phyloP scores from a whole-genome alignment of 2,797 vertebrate genomes.

The Sebastes matsubarae region DNA sequence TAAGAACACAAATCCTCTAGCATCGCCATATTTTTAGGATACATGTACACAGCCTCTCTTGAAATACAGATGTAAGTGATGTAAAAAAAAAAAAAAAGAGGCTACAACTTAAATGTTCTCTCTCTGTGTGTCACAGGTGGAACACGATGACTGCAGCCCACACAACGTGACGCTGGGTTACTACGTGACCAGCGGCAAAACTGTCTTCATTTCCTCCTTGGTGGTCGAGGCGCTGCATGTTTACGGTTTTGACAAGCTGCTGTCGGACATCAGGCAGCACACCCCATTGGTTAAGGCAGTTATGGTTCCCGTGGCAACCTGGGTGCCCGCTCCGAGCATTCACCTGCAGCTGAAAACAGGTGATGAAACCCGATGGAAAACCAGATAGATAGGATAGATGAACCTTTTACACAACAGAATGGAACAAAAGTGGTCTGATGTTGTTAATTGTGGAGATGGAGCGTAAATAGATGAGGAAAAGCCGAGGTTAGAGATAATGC shows the following conservation, averaged over 20 bases:
- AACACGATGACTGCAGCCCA: conserved; percentile 79
- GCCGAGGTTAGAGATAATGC: background rate
- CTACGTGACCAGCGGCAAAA: conserved; percentile 86
- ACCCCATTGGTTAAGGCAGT: conserved; percentile 87
- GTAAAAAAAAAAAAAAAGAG: background rate
- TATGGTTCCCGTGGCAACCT: conserved; percentile 86
- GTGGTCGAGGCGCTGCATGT: conserved; percentile 86
- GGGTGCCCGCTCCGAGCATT: conserved; percentile 85
- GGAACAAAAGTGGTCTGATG: background rate
- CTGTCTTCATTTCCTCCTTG: conserved; percentile 86
- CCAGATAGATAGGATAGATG: background rate
- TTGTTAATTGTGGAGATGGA: background rate
- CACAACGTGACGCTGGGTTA: conserved; percentile 91
- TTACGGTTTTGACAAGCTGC: conserved; percentile 89
- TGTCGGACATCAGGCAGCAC: conserved; percentile 88
- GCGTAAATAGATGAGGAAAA: background rate
- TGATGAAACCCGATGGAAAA: conserved; percentile 58
- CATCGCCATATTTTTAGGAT: background rate
- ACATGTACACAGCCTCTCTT: background rate
- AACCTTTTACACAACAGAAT: background rate
- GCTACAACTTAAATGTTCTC: background rate
- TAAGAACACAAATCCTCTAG: background rate
- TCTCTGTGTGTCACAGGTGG: conserved; percentile 70
- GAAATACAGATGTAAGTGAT: background rate
- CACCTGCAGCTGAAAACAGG: conserved; percentile 94